phyloP scores from a whole-genome alignment of 2,888 invertebrate species.

The Hedychridium roseum region DNA sequence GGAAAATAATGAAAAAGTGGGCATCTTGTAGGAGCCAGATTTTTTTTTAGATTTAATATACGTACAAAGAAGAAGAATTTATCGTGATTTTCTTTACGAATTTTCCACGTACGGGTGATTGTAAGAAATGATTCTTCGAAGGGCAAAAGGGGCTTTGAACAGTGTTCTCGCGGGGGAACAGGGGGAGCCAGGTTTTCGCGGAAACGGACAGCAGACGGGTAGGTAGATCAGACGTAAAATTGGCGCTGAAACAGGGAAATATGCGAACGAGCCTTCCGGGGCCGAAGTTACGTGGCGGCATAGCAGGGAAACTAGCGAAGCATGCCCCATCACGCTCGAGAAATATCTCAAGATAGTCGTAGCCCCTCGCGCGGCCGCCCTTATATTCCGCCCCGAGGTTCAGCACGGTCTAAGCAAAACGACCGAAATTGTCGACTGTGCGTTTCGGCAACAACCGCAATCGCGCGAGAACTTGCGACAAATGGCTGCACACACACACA shows the following conservation, averaged over 20 bases:
- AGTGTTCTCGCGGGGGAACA: too few species aligned
- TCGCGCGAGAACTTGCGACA: too few species aligned
- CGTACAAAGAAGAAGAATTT: neutral
- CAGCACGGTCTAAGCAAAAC: neutral
- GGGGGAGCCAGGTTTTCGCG: too few species aligned
- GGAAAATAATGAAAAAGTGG: neutral
- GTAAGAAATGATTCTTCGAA: too few species aligned
- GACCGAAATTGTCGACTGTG: neutral
- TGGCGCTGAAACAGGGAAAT: constrained; percentile 43
- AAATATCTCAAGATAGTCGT: constrained; percentile 33
- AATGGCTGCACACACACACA: too few species aligned
- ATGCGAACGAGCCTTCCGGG: constrained; percentile 44
- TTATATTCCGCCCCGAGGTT: too few species aligned
- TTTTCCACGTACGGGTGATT: too few species aligned
- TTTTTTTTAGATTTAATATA: neutral
- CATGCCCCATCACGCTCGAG: constrained; percentile 42
- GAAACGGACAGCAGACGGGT: constrained; percentile 11
- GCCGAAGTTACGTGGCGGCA: constrained; percentile 36
- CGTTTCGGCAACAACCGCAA: too few species aligned
- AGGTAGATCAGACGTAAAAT: constrained; percentile 49
- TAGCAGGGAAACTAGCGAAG: constrained; percentile 39
- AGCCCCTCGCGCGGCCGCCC: too few species aligned
- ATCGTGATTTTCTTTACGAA: too few species aligned
- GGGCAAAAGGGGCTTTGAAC: too few species aligned
- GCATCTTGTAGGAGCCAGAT: neutral